Evolutionary conservation across 30 jellyfish, hydroid and myxozoan genomes (phyloP).

Genomic region (Aurelia aurita complex sp. Pacific): DNA sequence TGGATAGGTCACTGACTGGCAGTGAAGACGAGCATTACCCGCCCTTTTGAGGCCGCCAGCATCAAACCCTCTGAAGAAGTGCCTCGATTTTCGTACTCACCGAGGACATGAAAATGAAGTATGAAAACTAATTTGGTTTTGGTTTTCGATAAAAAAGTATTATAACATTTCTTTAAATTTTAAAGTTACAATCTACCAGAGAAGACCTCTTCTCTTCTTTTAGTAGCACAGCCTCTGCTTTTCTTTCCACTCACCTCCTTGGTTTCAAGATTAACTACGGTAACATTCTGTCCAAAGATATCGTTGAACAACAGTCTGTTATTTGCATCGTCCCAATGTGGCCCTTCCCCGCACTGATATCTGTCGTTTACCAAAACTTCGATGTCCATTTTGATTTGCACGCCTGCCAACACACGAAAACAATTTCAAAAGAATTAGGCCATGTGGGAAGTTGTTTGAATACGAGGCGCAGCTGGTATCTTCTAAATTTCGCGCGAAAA

Average conservation of each 20-base stretch:
- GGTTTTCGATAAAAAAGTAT: too few relatives aligned
- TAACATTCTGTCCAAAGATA: constrained; percentile 48
- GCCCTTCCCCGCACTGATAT: constrained; percentile 68
- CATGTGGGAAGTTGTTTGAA: background rate
- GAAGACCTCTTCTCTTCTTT: background rate
- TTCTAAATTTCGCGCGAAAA: too few relatives aligned
- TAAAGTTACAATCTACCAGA: background rate
- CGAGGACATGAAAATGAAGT: too few relatives aligned
- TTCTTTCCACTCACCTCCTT: constrained; percentile 33
- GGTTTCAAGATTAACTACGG: constrained; percentile 49
- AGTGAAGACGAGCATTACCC: too few relatives aligned
- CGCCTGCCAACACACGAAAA: background rate
- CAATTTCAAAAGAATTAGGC: background rate
- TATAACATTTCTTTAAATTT: too few relatives aligned
- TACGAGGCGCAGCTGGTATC: background rate
- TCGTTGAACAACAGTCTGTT: constrained; percentile 61
- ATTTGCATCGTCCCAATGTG: constrained; percentile 60
- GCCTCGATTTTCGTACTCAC: too few relatives aligned
- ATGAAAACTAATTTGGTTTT: too few relatives aligned
- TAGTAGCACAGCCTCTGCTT: background rate
- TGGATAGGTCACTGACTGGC: too few relatives aligned
- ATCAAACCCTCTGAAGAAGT: too few relatives aligned
- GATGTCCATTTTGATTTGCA: constrained; percentile 28
- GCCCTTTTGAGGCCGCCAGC: too few relatives aligned
- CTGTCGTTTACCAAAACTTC: constrained; percentile 48